Evolutionary conservation across 2,888 invertebrate genomes (phyloP).

Genomic region (Oscheius onirici): DNA sequence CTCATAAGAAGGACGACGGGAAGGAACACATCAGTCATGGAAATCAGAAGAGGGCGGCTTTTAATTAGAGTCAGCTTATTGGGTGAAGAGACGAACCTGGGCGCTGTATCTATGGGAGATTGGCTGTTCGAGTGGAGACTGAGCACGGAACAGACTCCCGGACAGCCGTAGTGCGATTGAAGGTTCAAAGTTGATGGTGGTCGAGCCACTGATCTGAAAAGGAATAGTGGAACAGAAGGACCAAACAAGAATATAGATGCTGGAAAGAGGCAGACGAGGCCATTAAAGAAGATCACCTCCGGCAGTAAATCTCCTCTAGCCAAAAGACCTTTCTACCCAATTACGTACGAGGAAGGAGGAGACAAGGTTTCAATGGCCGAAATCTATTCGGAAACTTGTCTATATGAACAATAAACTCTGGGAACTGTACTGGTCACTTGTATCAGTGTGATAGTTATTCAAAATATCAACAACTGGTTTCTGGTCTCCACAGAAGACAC

Average conservation of each 20-base stretch:
- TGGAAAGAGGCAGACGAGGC: background rate
- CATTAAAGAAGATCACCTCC: constrained; percentile 18
- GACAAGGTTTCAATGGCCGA: too few species aligned
- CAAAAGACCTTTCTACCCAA: background rate
- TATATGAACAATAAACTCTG: too few species aligned
- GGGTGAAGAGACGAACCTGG: constrained; percentile 1
- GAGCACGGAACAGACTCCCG: constrained; percentile 18
- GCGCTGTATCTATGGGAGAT: constrained; percentile 19
- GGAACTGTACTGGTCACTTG: too few species aligned
- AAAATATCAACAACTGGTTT: too few species aligned
- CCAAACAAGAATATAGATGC: background rate
- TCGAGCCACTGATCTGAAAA: constrained; percentile 2
- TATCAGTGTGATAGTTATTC: too few species aligned
- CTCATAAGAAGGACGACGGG: constrained; percentile 27
- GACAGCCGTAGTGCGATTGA: constrained; percentile 1
- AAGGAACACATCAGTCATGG: constrained; percentile 29
- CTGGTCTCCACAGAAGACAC: too few species aligned
- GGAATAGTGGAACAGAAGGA: background rate
- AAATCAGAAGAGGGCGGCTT: constrained; percentile 27
- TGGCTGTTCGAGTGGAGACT: constrained; percentile 1
- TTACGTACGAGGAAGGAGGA: background rate
- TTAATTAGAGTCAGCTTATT: background rate
- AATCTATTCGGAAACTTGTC: too few species aligned
- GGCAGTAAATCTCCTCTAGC: constrained; percentile 10
- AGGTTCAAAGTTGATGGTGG: constrained; percentile 15